These are phyloP conservation scores for Trididemnum nubilum DNA, from an alignment of 23 tunicate genomes.

Conservation along the genomic window DNA sequence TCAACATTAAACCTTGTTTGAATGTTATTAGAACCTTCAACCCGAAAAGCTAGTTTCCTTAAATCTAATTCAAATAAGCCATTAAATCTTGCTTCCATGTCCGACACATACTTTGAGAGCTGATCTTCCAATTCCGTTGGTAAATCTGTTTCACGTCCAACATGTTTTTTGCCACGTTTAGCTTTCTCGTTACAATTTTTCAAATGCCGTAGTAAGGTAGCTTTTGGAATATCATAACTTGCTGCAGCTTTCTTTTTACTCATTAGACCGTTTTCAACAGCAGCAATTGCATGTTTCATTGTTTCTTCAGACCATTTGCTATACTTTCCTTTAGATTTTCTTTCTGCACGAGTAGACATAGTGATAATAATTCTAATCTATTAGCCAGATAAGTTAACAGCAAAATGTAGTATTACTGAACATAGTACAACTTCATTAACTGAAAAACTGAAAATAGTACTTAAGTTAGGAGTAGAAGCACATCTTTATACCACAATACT, in stretches of 20 bases:
- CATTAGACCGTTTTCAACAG: neutral
- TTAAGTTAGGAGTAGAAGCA: no score
- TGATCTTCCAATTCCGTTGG: slow-evolving; percentile 23
- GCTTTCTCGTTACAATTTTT: slow-evolving; percentile 12
- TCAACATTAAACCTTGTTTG: slow-evolving; percentile 13
- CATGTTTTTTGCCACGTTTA: neutral
- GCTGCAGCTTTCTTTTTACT: slow-evolving; percentile 7
- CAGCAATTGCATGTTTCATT: slow-evolving; percentile 29
- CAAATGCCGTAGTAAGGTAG: slow-evolving; percentile 16
- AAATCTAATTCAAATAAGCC: neutral
- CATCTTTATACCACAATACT: no score
- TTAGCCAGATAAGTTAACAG: no score
- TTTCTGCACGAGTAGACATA: slow-evolving; percentile 2
- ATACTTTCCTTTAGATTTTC: slow-evolving; percentile 11
- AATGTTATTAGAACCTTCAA: slow-evolving; percentile 19
- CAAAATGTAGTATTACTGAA: no score
- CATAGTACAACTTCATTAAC: no score
- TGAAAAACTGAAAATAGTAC: no score
- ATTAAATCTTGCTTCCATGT: slow-evolving; percentile 32
- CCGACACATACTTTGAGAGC: slow-evolving; percentile 10
- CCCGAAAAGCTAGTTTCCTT: slow-evolving; percentile 6
- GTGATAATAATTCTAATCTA: no score
- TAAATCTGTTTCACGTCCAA: slow-evolving; percentile 29
- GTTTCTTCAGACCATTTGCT: slow-evolving; percentile 9
- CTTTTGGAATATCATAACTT: slow-evolving; percentile 19